Percentiles rank a stretch among this genome's conserved stretches.
Conservation (phyloP, 2,888 invertebrate genomes). For the Capitulum mitella region DNA sequence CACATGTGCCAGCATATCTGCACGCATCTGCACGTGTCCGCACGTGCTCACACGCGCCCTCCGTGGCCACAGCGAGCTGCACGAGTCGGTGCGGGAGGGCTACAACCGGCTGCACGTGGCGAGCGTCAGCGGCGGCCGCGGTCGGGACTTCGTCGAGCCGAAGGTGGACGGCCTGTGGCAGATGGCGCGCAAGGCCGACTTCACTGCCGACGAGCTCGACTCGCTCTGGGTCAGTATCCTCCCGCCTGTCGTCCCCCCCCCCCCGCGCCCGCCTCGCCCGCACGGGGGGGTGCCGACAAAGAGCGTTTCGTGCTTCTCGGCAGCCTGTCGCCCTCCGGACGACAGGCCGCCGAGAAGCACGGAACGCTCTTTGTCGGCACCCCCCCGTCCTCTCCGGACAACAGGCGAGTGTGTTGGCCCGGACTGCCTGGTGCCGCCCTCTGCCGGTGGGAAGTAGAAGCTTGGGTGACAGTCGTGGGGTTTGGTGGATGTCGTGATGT, state of each 20-base stretch:
- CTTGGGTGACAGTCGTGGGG: no score
- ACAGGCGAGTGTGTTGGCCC: no score
- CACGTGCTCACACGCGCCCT: neutral
- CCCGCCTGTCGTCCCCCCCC: no score
- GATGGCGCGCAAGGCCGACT: conserved; percentile 68
- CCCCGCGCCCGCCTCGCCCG: no score
- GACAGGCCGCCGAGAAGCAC: neutral
- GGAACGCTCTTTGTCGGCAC: neutral
- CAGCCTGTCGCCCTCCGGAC: no score
- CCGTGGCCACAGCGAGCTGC: conserved; percentile 54
- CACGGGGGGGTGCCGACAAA: no score
- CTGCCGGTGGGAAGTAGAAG: no score
- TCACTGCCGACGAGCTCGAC: conserved; percentile 69
- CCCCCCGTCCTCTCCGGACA: no score
- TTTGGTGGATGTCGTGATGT: no score
- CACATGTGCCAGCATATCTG: no score
- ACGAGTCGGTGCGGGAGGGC: conserved; percentile 65
- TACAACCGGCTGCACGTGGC: conserved; percentile 67
- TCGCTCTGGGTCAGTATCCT: conserved; percentile 68
- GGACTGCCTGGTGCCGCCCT: no score
- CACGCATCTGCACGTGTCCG: no score
- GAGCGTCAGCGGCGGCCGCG: conserved; percentile 67
- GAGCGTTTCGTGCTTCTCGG: neutral
- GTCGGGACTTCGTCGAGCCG: conserved; percentile 80
- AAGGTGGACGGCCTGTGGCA: conserved; percentile 85